phyloP scores from a whole-genome alignment of 1,140 invertebrate genomes.

The Drosophila tani region DNA sequence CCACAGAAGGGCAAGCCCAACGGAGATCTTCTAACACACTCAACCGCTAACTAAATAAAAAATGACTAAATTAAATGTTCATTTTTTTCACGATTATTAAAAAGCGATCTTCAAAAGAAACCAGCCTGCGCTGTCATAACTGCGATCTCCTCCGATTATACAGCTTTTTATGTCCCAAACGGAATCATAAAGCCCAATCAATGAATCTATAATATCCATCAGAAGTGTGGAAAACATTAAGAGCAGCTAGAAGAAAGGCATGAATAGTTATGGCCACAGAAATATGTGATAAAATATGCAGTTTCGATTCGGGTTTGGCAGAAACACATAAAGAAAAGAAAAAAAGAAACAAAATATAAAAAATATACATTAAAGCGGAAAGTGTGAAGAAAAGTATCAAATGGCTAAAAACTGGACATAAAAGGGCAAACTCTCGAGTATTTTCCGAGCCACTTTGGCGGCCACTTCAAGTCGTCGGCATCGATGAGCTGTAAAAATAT shows the following conservation, averaged over 20 bases:
- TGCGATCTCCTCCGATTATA: slow-evolving; percentile 26
- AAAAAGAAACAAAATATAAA: slow-evolving; percentile 43
- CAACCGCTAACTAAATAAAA: slow-evolving; percentile 12
- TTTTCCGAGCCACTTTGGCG: slow-evolving; percentile 32
- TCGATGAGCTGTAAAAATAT: slow-evolving; percentile 78
- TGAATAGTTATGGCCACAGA: slow-evolving; percentile 42
- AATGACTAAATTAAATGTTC: slow-evolving; percentile 42
- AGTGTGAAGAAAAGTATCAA: slow-evolving; percentile 82
- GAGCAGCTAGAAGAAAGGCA: slow-evolving; percentile 44
- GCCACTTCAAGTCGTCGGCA: slow-evolving; percentile 45
- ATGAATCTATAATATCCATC: slow-evolving; percentile 75
- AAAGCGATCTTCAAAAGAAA: slow-evolving; percentile 22
- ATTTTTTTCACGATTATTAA: slow-evolving; percentile 36
- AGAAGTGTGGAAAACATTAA: slow-evolving; percentile 81
- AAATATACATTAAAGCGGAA: slow-evolving; percentile 38
- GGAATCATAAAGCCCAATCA: slow-evolving; percentile 70
- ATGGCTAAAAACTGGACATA: slow-evolving; percentile 50
- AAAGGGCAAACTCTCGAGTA: slow-evolving; percentile 29
- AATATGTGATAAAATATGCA: slow-evolving; percentile 60
- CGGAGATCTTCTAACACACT: not conserved
- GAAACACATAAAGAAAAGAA: slow-evolving; percentile 40
- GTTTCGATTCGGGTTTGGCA: slow-evolving; percentile 52
- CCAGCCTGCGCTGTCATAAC: slow-evolving; percentile 22
- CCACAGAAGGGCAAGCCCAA: not conserved
- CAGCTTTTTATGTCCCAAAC: slow-evolving; percentile 33